Evolutionary conservation across 2,888 invertebrate genomes (phyloP), one percentile per base, ranked within the genome.

Genomic region (Parnassius apollo): DNA sequence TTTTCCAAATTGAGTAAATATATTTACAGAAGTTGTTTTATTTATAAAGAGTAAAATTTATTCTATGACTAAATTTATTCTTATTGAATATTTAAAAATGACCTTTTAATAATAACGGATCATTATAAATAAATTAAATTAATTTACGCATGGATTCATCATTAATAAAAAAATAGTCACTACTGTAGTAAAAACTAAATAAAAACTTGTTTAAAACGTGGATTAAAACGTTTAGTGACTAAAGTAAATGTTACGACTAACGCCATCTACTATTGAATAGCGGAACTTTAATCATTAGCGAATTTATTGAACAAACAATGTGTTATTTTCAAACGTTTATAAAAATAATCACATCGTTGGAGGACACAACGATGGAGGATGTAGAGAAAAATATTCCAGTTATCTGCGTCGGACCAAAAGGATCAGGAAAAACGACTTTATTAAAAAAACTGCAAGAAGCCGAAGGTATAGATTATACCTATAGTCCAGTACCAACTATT

Each of bases 351-450:
- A 59, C 49, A 9, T 18, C 18, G 51, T 52, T 50, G 12, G 51
- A n/a, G n/a, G n/a, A n/a, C n/a, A n/a, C 56, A 61, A 57, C 53
- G 52, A 90, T 91, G 89, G 90, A 91, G 25, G 90, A 91, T 18
- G 74, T 73, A 22, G 91, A 90, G n/a, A 84, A 83, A 22, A 86
- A 80, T 74, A 92, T 92, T 46, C 76, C 75, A 60, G 81, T 91
- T 9, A 74, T 97, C 9, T 97, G 97, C 72, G 85, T 97, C 44
- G 97, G 97, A 0, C 96, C 97, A 0, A 93, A 94, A 65, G 94
- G 95, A 46, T 95, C 96, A 0, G 97, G 97, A 0, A 97, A 97
- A 92, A 96, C 96, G 0, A 93, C 96, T 42, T 83, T 97, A 22
- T 78, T 97, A 65, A 95, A 95, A 81, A 94, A 94, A 66, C 85